Evolutionary conservation across 1,140 invertebrate genomes (phyloP), one percentile per base, ranked within the genome.

Genomic region (Tetragonula clypearis): DNA sequence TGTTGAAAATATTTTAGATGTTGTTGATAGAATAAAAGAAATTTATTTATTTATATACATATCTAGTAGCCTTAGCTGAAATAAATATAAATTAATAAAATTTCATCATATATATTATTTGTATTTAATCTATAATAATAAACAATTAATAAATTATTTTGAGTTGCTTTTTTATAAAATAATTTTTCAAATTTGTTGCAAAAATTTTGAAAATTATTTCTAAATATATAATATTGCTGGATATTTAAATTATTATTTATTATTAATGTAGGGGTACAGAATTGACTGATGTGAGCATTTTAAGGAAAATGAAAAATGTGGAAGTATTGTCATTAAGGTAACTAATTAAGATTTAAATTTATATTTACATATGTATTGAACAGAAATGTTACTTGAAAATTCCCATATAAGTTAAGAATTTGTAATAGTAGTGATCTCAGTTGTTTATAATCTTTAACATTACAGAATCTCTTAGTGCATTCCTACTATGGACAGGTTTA

Each of bases 291-390:
- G 96, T 98, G 26, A 97, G 96, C 91, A 96, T 98, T 78, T 94
- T 98, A 86, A 95, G 97, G 85, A 95, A 96, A 92, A 97, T 98
- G 96, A 96, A 96, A 88, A 97, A 97, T 94, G 97, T 98, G 9
- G 97, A 98, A 94, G 97, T 98, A 41, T 93, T 98, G 68, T 97
- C 97, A 41, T 94, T 98, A 90, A 98, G 97, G 97, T 98, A 95
- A 95, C 86, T 90, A 19, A 58, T 79, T 71, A 21, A 72, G 69
- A 66, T 55, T 55, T 35, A 66, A 17, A 11, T 66, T 66, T 69
- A 75, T 21, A 41, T 15, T 65, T n/a, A 68, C 8, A 23, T 19
- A 62, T 5, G 12, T 53, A 6, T 26, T 66, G 1, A 11, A 49
- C 56, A 21, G 41, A 81, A 62, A 73, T 62, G 56, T 73, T 72